phyloP scores from a whole-genome alignment of 2,113 vertebrate species.

The Myiagra hebetior region DNA sequence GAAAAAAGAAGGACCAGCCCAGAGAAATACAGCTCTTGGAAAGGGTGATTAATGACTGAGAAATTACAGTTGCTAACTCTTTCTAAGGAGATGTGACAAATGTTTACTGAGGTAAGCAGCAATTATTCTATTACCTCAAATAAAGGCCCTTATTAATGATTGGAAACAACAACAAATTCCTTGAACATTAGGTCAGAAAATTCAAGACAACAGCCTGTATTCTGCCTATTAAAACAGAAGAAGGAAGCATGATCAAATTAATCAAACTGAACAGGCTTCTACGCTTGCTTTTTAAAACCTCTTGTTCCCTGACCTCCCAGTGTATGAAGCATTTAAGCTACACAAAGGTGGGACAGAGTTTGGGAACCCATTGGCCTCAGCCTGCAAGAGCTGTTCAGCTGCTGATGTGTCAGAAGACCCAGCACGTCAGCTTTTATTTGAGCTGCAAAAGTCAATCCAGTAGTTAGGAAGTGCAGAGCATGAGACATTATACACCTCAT shows the following conservation, averaged over 20 bases:
- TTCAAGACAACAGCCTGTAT: background rate
- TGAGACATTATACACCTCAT: slow-evolving; percentile 12
- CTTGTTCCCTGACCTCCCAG: background rate
- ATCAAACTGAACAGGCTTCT: background rate
- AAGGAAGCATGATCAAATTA: background rate
- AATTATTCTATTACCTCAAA: background rate
- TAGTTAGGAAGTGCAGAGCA: background rate
- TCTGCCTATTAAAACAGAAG: background rate
- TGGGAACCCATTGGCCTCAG: background rate
- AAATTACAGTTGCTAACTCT: background rate
- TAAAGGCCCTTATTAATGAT: background rate
- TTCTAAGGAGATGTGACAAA: background rate
- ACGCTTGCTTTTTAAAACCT: background rate
- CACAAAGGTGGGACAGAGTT: background rate
- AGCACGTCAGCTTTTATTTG: background rate
- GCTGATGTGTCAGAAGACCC: background rate
- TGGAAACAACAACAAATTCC: background rate
- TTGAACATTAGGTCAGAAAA: background rate
- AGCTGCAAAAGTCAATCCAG: background rate
- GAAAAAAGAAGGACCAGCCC: background rate
- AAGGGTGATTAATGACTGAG: background rate
- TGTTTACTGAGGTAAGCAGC: background rate
- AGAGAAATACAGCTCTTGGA: background rate
- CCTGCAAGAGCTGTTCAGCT: background rate
- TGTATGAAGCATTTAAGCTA: background rate